A percentile compares a stretch with the other conserved stretches of the same genome.
Conservation (phyloP, 2,113 vertebrate species). For the Leptosomus discolor region DNA sequence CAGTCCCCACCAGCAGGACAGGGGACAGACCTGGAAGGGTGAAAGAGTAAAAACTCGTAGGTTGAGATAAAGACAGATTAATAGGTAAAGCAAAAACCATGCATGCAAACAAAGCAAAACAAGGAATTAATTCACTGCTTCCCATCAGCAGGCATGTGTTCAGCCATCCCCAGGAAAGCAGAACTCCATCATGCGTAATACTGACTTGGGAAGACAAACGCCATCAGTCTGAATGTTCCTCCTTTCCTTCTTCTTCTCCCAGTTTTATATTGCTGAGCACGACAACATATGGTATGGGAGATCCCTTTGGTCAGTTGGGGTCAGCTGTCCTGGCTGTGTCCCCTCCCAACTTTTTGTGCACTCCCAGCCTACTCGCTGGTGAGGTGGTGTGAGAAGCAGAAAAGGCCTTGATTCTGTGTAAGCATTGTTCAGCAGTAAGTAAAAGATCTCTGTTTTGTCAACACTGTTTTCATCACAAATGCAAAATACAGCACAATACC, state of each 20-base stretch:
- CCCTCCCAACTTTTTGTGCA: neutral
- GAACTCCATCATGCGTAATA: accelerated
- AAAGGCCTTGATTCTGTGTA: neutral
- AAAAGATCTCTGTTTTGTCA: neutral
- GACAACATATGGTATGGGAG: accelerated
- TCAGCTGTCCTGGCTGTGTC: neutral
- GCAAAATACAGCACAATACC: neutral
- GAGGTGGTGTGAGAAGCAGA: neutral
- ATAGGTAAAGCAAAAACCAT: neutral
- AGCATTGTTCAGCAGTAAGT: neutral
- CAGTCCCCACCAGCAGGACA: accelerated
- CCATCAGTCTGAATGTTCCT: no score
- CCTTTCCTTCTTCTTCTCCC: neutral
- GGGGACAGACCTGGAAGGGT: neutral
- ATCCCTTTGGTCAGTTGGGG: no score
- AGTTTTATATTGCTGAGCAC: neutral
- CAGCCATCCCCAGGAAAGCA: neutral
- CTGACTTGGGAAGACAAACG: neutral
- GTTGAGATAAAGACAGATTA: neutral
- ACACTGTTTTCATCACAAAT: neutral
- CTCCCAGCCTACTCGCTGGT: neutral
- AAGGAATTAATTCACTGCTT: neutral
- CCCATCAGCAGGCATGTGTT: accelerated
- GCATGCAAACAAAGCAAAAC: neutral
- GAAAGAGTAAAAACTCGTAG: neutral